Evolutionary conservation across 92 coral and sea anemone genomes (phyloP).

Genomic region (Anthopleura xanthogrammica): DNA sequence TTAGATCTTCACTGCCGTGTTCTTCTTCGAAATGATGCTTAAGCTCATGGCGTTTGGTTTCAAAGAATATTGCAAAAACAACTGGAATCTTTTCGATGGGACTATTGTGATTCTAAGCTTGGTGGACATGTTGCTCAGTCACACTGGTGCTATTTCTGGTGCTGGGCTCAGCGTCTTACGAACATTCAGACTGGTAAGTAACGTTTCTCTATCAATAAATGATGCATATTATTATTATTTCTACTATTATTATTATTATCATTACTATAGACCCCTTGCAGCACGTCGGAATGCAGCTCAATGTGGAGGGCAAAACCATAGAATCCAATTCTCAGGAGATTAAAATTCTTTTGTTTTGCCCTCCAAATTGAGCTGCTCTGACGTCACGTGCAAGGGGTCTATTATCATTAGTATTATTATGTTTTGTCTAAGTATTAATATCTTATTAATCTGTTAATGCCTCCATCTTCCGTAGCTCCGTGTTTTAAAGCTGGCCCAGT

Average conservation of each 20-base stretch:
- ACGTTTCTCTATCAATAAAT: not conserved
- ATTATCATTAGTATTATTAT: no score
- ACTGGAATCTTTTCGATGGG: constrained; percentile 96
- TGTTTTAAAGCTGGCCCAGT: constrained; percentile 94
- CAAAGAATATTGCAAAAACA: constrained; percentile 75
- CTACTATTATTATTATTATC: not conserved
- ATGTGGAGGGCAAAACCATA: no score
- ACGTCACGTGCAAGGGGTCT: no score
- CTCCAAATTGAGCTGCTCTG: no score
- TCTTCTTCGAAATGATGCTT: constrained; percentile 89
- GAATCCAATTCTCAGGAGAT: no score
- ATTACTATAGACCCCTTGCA: no score
- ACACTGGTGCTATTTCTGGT: constrained; percentile 56
- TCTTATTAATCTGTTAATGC: not conserved
- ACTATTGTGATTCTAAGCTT: constrained; percentile 89
- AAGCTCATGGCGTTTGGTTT: constrained; percentile 88
- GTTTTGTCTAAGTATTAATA: not conserved
- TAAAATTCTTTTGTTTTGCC: no score
- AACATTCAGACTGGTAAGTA: constrained; percentile 95
- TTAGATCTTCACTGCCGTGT: constrained; percentile 86
- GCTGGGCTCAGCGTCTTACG: constrained; percentile 93
- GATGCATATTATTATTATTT: not conserved
- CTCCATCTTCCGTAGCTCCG: constrained; percentile 61
- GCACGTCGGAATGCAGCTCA: no score
- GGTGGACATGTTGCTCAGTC: constrained; percentile 74